Percentiles rank a stretch among this genome's conserved stretches.
These are phyloP conservation scores for Pseudococcus jackbeardsleyi DNA, from an alignment of 2,888 invertebrate genomes.

Conservation along the genomic window DNA sequence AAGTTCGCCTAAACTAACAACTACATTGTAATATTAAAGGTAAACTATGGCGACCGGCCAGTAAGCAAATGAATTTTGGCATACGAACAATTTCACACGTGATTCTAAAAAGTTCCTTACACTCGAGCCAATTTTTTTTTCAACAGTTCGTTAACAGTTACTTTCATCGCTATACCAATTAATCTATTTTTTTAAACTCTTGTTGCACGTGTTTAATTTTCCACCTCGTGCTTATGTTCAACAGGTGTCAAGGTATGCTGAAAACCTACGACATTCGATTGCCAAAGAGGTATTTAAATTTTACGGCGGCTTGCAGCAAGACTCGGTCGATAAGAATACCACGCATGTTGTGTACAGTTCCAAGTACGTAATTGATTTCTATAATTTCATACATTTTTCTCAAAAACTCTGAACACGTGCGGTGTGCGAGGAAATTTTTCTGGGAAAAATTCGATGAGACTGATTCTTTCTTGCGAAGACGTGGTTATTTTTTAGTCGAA, in stretches of 20 bases:
- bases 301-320: slow-evolving; percentile 1
- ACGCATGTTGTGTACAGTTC: slow-evolving; percentile 40
- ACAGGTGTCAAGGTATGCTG: background rate
- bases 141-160: background rate
- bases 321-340: background rate
- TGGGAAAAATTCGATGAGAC: background rate
- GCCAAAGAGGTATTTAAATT: slow-evolving; percentile 36
- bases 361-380: background rate
- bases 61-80: background rate
- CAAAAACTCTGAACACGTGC: background rate
- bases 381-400: background rate
- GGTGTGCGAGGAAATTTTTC: background rate
- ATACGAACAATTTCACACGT: background rate
- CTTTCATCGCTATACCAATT: background rate
- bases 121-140: background rate
- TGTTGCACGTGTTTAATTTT: background rate
- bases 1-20: background rate
- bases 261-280: background rate
- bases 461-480: background rate
- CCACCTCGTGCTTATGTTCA: background rate
- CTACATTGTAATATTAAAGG: background rate
- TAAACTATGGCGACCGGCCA: background rate
- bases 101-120: background rate
- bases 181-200: background rate
- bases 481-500: background rate